Evolutionary conservation across 1,140 invertebrate species (phyloP).

Genomic region (Drosophila novamexicana): DNA sequence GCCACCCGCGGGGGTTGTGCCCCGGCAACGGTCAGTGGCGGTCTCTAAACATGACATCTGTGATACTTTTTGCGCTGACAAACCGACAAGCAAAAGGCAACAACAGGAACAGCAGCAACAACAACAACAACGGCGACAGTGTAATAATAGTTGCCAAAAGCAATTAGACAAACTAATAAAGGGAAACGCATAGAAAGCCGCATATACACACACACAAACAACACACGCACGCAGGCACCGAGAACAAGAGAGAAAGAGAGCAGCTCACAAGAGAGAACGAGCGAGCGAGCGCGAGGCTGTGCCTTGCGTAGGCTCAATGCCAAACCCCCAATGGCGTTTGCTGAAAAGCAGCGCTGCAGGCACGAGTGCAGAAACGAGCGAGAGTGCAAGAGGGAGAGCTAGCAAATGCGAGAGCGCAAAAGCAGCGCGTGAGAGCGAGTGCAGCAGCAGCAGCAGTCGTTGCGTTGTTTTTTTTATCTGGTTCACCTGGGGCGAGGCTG

Average conservation of each 20-base stretch:
- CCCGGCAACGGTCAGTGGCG: constrained; percentile 42
- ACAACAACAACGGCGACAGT: constrained; percentile 39
- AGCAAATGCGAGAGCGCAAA: neutral
- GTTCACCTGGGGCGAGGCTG: constrained; percentile 46
- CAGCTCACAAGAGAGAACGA: constrained; percentile 14
- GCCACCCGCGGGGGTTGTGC: constrained; percentile 40
- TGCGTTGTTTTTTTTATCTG: constrained; percentile 23
- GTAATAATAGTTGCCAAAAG: constrained; percentile 81
- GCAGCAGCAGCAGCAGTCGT: constrained; percentile 28
- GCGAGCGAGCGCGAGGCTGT: constrained; percentile 20
- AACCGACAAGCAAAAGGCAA: constrained; percentile 52
- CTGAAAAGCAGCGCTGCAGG: constrained; percentile 60
- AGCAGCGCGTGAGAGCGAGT: constrained; percentile 25
- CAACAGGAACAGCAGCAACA: constrained; percentile 39
- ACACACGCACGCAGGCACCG: neutral
- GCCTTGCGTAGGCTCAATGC: constrained; percentile 62
- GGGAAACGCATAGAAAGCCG: constrained; percentile 67
- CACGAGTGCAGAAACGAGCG: constrained; percentile 53
- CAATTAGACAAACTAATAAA: constrained; percentile 83
- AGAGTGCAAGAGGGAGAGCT: constrained; percentile 6
- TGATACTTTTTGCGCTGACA: constrained; percentile 68
- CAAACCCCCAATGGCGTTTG: constrained; percentile 77
- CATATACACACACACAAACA: constrained; percentile 20
- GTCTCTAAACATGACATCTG: constrained; percentile 61
- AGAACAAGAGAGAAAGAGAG: constrained; percentile 1